Evolutionary conservation across 2,113 vertebrate genomes (phyloP), one percentile per base, ranked within the genome.

Genomic region (Vicugna pacos): DNA sequence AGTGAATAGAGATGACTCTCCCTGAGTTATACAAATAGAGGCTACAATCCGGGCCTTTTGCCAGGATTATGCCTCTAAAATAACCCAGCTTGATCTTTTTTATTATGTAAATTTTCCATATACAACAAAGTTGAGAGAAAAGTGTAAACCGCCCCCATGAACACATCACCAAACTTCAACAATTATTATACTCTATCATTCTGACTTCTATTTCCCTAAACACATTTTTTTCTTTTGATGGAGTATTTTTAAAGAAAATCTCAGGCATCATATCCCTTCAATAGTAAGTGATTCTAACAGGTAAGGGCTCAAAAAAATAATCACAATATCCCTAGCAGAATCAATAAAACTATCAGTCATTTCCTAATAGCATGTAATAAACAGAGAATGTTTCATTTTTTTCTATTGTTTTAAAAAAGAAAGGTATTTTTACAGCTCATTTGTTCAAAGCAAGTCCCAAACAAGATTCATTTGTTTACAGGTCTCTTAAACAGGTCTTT

Each of bases 381-480:
- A 42, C 58, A 91, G 38, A 58, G 12, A 35, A 28, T 35, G 48
- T 84, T 87, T 65, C 16, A 89, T 75, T 83, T 92, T 64, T 54
- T 82, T 46, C 52, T 82, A 60, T 35, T 95, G 6, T 77, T 97
- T 69, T 80, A 92, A 84, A 52, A 69, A 54, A 73, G 42, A 84
- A 80, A 72, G 24, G 38, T 32, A 85, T 24, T 82, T 76, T 89
- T n/a, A n/a, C 13, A 30, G 58, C 48, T 64, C 26, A 15, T 67
- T 81, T 52, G 8, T 87, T 82, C 38, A 73, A 70, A 79, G 84
- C 6, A 62, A 84, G 50, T 64, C 94, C 58, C 89, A 93, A 89
- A 90, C 16, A 93, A 83, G 75, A 11, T 60, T 95, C 32, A 92
- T 50, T 92, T 91, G 26, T 70, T 94, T 88, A 80, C 2, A 67